phyloP scores from a whole-genome alignment of 2,888 invertebrate species.

The Ormyrus labotus region DNA sequence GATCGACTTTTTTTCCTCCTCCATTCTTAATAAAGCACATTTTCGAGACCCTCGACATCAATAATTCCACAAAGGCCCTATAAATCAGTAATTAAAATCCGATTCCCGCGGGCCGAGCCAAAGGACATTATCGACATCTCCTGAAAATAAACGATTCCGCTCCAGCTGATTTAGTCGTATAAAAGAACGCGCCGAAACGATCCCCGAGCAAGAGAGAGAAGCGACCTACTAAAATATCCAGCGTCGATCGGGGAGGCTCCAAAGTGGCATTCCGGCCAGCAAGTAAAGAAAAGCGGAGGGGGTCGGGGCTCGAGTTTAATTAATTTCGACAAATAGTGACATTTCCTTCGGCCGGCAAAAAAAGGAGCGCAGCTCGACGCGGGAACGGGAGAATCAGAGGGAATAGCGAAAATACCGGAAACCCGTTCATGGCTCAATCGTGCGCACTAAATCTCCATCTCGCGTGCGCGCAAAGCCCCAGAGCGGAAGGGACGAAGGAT shows the following conservation, averaged over 20 bases:
- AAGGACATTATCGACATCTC: slow-evolving; percentile 38
- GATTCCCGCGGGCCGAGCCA: slow-evolving; percentile 19
- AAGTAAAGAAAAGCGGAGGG: neutral
- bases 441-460: slow-evolving; percentile 30
- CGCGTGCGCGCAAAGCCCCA: neutral
- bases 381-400: neutral
- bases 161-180: neutral
- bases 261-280: too few relatives aligned
- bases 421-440: slow-evolving; percentile 3
- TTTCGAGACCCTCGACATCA: slow-evolving; percentile 5
- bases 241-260: neutral
- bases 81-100: slow-evolving; percentile 49
- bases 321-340: slow-evolving; percentile 39
- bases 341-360: neutral
- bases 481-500: slow-evolving; percentile 9
- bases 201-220: neutral
- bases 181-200: neutral
- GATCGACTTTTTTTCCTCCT: slow-evolving; percentile 8
- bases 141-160: slow-evolving; percentile 28
- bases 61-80: slow-evolving; percentile 29
- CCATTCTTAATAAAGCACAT: slow-evolving; percentile 10
- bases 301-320: slow-evolving; percentile 18
- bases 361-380: neutral
- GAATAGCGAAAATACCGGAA: slow-evolving; percentile 8
- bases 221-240: slow-evolving; percentile 21